Percentiles rank a stretch among this genome's conserved stretches.
These are phyloP conservation scores for Physocephala rufipes DNA, from an alignment of 2,888 invertebrate species.

Conservation along the genomic window DNA sequence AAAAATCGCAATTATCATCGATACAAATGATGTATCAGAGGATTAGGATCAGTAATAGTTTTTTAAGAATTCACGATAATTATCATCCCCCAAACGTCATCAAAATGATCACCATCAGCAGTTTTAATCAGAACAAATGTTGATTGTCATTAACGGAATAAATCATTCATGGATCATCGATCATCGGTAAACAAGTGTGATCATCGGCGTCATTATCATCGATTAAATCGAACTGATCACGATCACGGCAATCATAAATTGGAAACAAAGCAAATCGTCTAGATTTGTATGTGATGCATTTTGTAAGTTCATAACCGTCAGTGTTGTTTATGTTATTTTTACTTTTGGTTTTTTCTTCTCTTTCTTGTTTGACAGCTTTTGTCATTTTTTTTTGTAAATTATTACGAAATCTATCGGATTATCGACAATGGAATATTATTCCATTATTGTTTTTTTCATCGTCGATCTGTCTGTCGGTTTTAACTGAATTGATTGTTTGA, in stretches of 20 bases:
- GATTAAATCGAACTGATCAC: constrained; percentile 1
- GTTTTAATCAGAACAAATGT: background rate
- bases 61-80: too few relatives aligned
- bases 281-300: background rate
- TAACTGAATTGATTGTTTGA: constrained; percentile 5
- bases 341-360: constrained; percentile 17
- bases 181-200: background rate
- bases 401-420: constrained; percentile 28
- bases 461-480: too few relatives aligned
- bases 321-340: background rate
- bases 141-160: background rate
- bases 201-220: background rate
- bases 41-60: too few relatives aligned
- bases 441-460: constrained; percentile 16
- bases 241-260: background rate
- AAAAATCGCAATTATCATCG: too few relatives aligned
- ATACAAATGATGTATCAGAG: too few relatives aligned
- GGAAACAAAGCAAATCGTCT: background rate
- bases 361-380: too few relatives aligned
- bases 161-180: background rate
- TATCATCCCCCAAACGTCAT: too few relatives aligned
- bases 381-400: constrained; percentile 14
- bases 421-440: constrained; percentile 8
- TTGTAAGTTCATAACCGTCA: background rate
- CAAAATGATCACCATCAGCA: too few relatives aligned